Percentiles rank a stretch among this genome's conserved stretches.
These are phyloP conservation scores for Sebastes nivosus DNA, from an alignment of 2,797 vertebrate species.

Conservation along the genomic window DNA sequence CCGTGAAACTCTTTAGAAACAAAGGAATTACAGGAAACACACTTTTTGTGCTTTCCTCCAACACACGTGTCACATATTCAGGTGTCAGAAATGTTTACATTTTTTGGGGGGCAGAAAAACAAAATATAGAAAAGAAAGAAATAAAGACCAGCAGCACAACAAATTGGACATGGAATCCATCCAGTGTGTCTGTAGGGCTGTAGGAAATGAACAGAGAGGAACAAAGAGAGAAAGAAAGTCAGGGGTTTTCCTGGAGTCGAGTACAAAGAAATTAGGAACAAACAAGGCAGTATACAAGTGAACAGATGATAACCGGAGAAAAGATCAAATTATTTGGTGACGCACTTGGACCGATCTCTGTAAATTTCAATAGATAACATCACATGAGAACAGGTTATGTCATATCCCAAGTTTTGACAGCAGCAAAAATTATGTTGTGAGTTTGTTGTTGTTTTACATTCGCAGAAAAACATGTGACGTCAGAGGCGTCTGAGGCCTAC, in stretches of 20 bases:
- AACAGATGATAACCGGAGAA: not conserved
- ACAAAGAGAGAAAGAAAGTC: not conserved
- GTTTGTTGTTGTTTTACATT: not conserved
- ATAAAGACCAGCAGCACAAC: not conserved
- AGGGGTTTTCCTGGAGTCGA: slow-evolving; percentile 17
- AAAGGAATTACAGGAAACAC: not conserved
- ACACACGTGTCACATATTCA: not conserved
- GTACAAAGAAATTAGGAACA: not conserved
- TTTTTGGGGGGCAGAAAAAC: not conserved
- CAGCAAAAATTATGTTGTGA: not conserved
- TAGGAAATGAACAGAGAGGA: not conserved
- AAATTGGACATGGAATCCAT: not conserved
- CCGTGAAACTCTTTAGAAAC: not conserved
- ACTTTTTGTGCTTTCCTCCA: not conserved
- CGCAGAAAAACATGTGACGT: not conserved
- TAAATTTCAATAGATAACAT: not conserved
- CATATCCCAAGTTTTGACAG: not conserved
- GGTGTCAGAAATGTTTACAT: not conserved
- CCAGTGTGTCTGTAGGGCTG: not conserved
- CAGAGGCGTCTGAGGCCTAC: not conserved
- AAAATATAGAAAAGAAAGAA: not conserved
- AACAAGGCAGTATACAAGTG: slow-evolving; percentile 10
- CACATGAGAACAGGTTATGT: not conserved
- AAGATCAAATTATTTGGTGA: not conserved
- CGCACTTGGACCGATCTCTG: not conserved